Conservation (phyloP, 2,113 vertebrate genomes). For the Eulemur rufifrons region DNA sequence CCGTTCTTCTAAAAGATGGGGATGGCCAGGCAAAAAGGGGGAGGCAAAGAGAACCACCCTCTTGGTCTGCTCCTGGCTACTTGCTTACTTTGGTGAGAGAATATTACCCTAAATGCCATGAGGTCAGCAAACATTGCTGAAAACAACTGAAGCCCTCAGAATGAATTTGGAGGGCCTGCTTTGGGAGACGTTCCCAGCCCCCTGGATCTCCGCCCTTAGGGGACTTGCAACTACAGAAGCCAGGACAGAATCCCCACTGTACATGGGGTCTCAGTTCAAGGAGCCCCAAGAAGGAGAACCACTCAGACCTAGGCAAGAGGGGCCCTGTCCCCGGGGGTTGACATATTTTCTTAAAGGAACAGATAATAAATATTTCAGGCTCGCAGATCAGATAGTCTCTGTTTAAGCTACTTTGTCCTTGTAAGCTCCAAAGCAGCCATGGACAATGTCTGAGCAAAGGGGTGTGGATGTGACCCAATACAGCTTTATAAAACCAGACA, state of each 20-base stretch:
- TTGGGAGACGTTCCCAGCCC: background rate
- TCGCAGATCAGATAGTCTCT: background rate
- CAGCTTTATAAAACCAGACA: background rate
- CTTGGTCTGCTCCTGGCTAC: background rate
- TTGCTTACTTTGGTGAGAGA: background rate
- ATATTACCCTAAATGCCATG: background rate
- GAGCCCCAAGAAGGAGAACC: background rate
- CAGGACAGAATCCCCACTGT: background rate
- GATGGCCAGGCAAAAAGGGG: background rate
- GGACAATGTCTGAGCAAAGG: background rate
- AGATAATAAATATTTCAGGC: background rate
- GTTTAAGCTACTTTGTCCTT: background rate
- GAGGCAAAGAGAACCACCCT: background rate
- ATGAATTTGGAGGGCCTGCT: background rate
- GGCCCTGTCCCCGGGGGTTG: fast-evolving
- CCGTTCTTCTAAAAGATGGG: background rate
- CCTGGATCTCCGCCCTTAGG: background rate
- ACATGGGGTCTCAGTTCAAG: background rate
- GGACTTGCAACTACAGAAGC: background rate
- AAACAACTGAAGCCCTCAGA: background rate
- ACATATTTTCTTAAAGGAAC: background rate
- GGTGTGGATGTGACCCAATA: background rate
- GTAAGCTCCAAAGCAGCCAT: background rate
- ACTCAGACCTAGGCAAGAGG: background rate
- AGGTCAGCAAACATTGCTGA: background rate